These are phyloP conservation scores for Ptychadena robeensis DNA, from an alignment of 2,797 vertebrate species.

Conservation along the genomic window DNA sequence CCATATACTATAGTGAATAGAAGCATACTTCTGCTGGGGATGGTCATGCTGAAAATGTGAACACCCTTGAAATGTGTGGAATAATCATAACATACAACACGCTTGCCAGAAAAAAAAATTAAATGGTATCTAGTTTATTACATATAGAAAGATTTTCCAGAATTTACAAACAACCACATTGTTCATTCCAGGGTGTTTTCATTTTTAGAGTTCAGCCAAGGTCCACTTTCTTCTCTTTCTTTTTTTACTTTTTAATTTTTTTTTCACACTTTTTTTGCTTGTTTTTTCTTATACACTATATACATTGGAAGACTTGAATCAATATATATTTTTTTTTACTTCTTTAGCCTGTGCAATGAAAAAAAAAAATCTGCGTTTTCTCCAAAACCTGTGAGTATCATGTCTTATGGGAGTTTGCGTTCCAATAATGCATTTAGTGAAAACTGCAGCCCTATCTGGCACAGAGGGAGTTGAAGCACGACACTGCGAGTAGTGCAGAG, in stretches of 20 bases:
- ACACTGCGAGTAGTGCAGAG: slow-evolving; percentile 42
- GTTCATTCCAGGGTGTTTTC: slow-evolving; percentile 76
- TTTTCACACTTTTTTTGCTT: slow-evolving; percentile 46
- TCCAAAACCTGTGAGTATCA: slow-evolving; percentile 69
- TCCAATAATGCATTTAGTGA: slow-evolving; percentile 53
- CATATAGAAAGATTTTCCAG: slow-evolving; percentile 84
- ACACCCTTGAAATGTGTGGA: neutral
- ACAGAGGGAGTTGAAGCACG: slow-evolving; percentile 48
- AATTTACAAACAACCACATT: slow-evolving; percentile 85
- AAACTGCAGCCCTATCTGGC: slow-evolving; percentile 46
- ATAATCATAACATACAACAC: slow-evolving; percentile 29
- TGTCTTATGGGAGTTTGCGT: slow-evolving; percentile 73
- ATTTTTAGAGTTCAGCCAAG: slow-evolving; percentile 72
- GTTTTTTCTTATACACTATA: slow-evolving; percentile 76
- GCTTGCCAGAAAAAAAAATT: slow-evolving; percentile 71
- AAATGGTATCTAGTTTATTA: slow-evolving; percentile 89
- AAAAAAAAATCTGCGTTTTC: slow-evolving; percentile 68
- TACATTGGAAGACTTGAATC: slow-evolving; percentile 84
- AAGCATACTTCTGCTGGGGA: too few species aligned
- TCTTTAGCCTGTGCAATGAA: slow-evolving; percentile 74
- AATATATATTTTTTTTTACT: slow-evolving; percentile 71
- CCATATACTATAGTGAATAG: too few species aligned
- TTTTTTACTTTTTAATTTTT: slow-evolving; percentile 28
- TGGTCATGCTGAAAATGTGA: too few species aligned
- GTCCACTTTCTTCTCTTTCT: slow-evolving; percentile 64